These are phyloP conservation scores for Nasua narica DNA, from an alignment of 2,797 vertebrate genomes.

Conservation along the genomic window DNA sequence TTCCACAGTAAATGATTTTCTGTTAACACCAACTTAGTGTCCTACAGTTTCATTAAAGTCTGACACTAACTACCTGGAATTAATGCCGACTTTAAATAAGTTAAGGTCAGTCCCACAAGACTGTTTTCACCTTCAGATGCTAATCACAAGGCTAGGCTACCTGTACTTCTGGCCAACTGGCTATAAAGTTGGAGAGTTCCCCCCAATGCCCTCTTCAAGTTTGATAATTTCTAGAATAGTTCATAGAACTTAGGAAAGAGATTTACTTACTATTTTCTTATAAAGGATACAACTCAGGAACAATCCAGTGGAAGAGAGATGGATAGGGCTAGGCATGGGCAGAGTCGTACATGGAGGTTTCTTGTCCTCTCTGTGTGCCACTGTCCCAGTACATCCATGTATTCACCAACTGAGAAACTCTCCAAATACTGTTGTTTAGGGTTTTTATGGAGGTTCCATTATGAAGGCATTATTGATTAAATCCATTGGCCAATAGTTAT, in stretches of 20 bases:
- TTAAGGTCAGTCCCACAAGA: background rate
- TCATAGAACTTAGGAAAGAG: background rate
- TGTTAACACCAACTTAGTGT: background rate
- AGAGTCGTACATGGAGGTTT: background rate
- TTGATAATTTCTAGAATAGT: background rate
- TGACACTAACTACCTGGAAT: background rate
- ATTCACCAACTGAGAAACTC: background rate
- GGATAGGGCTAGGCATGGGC: background rate
- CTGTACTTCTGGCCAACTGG: background rate
- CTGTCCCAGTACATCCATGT: background rate
- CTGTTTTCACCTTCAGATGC: background rate
- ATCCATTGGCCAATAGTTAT: background rate
- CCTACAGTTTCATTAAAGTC: background rate
- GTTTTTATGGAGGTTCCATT: background rate
- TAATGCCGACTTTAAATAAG: background rate
- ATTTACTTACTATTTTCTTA: background rate
- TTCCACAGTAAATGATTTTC: background rate
- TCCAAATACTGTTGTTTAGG: background rate
- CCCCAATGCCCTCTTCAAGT: background rate
- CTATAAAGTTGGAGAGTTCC: background rate
- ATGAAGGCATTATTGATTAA: background rate
- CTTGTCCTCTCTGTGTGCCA: background rate
- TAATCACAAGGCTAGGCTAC: background rate
- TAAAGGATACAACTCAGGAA: background rate
- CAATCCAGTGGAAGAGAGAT: background rate